Evolutionary conservation across 2,113 vertebrate species (phyloP).

Genomic region (Psephotus haematonotus): DNA sequence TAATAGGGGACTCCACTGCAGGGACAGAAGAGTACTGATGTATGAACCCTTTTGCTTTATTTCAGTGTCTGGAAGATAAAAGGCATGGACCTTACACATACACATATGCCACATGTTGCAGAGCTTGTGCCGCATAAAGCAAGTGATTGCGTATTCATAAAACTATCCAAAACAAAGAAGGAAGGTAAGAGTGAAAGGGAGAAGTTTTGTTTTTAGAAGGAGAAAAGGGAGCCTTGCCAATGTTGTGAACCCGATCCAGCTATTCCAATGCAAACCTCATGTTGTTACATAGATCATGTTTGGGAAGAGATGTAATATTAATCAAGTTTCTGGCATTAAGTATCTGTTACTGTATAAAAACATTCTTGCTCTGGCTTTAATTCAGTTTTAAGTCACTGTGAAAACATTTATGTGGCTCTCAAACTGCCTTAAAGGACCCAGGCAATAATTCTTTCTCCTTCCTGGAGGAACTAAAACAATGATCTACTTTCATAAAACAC

Average conservation of each 20-base stretch:
- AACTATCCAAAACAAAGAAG: neutral
- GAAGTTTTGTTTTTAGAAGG: slow-evolving; percentile 48
- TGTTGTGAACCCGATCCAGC: slow-evolving; percentile 33
- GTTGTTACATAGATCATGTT: slow-evolving; percentile 47
- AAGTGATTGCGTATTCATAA: neutral
- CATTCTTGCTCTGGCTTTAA: slow-evolving; percentile 67
- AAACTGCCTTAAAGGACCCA: slow-evolving; percentile 58
- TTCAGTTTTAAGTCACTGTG: slow-evolving; percentile 71
- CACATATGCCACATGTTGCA: neutral
- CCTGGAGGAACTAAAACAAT: slow-evolving; percentile 38
- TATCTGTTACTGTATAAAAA: slow-evolving; percentile 68
- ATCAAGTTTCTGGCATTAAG: slow-evolving; percentile 61
- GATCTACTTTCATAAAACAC: slow-evolving; percentile 17
- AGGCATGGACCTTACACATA: neutral
- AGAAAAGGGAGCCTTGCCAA: slow-evolving; percentile 46
- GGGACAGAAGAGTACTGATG: neutral
- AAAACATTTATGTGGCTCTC: slow-evolving; percentile 73
- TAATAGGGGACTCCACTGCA: neutral
- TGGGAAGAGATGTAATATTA: slow-evolving; percentile 52
- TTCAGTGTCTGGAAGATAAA: neutral
- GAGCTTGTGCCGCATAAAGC: neutral
- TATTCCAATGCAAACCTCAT: slow-evolving; percentile 62
- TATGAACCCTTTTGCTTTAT: neutral
- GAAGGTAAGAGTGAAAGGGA: slow-evolving; percentile 38
- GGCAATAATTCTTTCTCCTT: slow-evolving; percentile 50